A percentile compares a stretch with the other conserved stretches of the same genome.
Evolutionary conservation across 2,888 invertebrate genomes (phyloP).

Genomic region (Heliconius ismenius): DNA sequence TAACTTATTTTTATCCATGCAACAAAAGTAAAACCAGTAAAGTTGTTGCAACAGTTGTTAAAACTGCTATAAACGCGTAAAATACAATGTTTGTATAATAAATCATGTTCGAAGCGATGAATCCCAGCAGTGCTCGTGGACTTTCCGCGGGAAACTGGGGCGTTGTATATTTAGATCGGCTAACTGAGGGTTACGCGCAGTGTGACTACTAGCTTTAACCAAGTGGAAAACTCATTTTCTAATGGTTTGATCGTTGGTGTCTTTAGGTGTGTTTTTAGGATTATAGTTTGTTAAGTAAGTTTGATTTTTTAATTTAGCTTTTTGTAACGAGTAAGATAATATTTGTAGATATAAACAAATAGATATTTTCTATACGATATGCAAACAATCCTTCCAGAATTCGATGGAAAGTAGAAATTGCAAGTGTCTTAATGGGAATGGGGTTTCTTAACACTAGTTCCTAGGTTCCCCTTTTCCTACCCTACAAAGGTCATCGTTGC

Average conservation of each 20-base stretch:
- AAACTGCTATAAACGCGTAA: not conserved
- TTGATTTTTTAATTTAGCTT: not conserved
- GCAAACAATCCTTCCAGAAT: no score
- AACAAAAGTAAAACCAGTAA: not conserved
- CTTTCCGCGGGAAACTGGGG: slow-evolving; percentile 39
- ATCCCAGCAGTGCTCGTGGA: slow-evolving; percentile 29
- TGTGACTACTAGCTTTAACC: slow-evolving; percentile 28
- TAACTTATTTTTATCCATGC: not conserved
- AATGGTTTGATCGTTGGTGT: not conserved
- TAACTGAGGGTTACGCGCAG: slow-evolving; percentile 39
- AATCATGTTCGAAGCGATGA: slow-evolving; percentile 24
- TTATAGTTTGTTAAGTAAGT: not conserved
- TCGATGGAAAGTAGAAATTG: no score
- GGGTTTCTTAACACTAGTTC: no score
- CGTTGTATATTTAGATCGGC: slow-evolving; percentile 42
- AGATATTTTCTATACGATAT: no score
- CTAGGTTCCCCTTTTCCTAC: no score
- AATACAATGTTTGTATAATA: slow-evolving; percentile 9
- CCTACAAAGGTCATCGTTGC: no score
- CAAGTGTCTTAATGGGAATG: no score
- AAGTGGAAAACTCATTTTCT: slow-evolving; percentile 35
- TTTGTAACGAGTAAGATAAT: no score
- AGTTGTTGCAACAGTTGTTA: slow-evolving; percentile 8
- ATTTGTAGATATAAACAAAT: no score
- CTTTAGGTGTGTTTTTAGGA: not conserved